These are phyloP conservation scores for Spinibarbus caldwelli DNA, from an alignment of 2,797 vertebrate species.

Conservation along the genomic window DNA sequence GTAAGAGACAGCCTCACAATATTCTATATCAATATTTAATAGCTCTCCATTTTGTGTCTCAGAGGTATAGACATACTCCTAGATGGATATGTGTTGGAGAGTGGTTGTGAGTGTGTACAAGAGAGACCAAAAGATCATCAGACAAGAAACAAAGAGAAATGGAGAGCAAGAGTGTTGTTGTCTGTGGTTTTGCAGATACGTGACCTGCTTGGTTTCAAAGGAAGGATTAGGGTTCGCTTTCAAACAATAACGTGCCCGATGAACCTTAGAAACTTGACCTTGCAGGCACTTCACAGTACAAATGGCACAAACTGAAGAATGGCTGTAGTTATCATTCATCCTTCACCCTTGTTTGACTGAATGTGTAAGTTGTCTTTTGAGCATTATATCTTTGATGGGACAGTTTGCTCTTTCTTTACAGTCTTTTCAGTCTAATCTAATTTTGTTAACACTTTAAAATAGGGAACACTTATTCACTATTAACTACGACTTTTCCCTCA, in stretches of 20 bases:
- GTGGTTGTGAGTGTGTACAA: slow-evolving; percentile 40
- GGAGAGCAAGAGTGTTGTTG: slow-evolving; percentile 27
- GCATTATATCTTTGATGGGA: neutral
- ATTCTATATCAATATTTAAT: slow-evolving; percentile 58
- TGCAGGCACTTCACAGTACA: slow-evolving; percentile 32
- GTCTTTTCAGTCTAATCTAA: neutral
- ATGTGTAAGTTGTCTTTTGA: neutral
- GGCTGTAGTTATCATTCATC: slow-evolving; percentile 48
- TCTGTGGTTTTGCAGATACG: slow-evolving; percentile 45
- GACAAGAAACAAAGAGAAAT: slow-evolving; percentile 23
- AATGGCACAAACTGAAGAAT: slow-evolving; percentile 42
- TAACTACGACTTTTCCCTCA: no score
- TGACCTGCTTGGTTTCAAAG: slow-evolving; percentile 40
- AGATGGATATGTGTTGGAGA: slow-evolving; percentile 39
- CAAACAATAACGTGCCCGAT: slow-evolving; percentile 58
- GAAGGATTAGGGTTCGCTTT: slow-evolving; percentile 50
- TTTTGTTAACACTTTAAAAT: no score
- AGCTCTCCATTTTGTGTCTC: slow-evolving; percentile 54
- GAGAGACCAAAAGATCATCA: slow-evolving; percentile 23
- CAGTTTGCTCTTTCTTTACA: neutral
- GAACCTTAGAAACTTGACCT: slow-evolving; percentile 50
- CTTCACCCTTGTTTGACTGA: neutral
- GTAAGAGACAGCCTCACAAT: slow-evolving; percentile 46
- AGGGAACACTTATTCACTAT: no score
- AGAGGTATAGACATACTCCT: slow-evolving; percentile 39